Evolutionary conservation across 2,797 vertebrate genomes (phyloP).

Genomic region (Percopsis omiscomaycus): DNA sequence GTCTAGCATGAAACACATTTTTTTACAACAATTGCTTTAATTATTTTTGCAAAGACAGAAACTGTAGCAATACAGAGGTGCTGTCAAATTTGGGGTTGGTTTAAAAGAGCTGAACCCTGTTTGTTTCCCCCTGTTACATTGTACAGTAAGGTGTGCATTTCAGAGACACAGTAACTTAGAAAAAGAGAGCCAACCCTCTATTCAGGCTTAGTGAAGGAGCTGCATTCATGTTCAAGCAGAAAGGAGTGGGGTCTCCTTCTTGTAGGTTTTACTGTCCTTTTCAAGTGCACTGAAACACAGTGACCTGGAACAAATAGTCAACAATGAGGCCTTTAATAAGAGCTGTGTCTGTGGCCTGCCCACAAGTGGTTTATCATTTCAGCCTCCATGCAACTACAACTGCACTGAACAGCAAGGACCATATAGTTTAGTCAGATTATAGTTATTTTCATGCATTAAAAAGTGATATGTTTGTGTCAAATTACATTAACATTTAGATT

Average conservation of each 20-base stretch:
- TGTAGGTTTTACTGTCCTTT: slow-evolving; percentile 57
- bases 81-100: too few relatives aligned
- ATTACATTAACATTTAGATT: not conserved
- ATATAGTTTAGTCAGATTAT: too few relatives aligned
- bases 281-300: slow-evolving; percentile 72
- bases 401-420: too few relatives aligned
- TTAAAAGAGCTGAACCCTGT: slow-evolving; percentile 26
- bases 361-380: slow-evolving; percentile 71
- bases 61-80: too few relatives aligned
- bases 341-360: slow-evolving; percentile 45
- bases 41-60: not conserved
- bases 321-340: slow-evolving; percentile 78
- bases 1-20: too few relatives aligned
- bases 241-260: slow-evolving; percentile 44
- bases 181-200: slow-evolving; percentile 60
- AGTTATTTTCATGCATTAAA: too few relatives aligned
- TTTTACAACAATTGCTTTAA: not conserved
- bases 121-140: slow-evolving; percentile 27
- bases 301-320: slow-evolving; percentile 73
- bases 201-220: slow-evolving; percentile 55
- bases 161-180: slow-evolving; percentile 67
- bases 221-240: slow-evolving; percentile 48
- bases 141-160: slow-evolving; percentile 63
- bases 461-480: not conserved
- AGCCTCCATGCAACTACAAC: slow-evolving; percentile 32